Evolutionary conservation across 2,888 invertebrate species (phyloP).

Genomic region (Diloba caeruleocephala): DNA sequence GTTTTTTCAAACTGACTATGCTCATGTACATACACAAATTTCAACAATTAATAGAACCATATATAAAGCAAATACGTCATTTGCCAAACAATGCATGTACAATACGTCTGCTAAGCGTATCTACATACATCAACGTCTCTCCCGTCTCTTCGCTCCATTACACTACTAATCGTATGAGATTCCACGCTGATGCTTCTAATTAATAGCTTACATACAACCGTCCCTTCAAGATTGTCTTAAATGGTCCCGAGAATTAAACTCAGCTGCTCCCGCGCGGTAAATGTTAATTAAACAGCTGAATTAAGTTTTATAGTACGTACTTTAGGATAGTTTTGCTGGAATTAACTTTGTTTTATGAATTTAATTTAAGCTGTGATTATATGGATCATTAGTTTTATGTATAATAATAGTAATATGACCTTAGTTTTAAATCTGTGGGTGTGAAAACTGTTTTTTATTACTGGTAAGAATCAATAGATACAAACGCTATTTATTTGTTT

Average conservation of each 20-base stretch:
- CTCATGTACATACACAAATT: too few relatives aligned
- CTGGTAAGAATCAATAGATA: too few relatives aligned
- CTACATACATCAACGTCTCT: constrained; percentile 78
- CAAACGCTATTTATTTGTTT: too few relatives aligned
- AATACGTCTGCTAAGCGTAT: constrained; percentile 34
- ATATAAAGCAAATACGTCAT: constrained; percentile 35
- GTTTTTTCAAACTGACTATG: too few relatives aligned
- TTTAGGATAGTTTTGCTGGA: constrained; percentile 37
- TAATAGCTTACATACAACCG: constrained; percentile 72
- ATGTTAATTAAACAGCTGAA: constrained; percentile 53
- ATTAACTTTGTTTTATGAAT: constrained; percentile 13
- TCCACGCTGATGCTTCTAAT: constrained; percentile 80
- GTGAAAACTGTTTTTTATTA: too few relatives aligned
- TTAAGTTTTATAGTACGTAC: constrained; percentile 48
- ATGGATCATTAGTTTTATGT: not conserved
- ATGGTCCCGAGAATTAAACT: constrained; percentile 62
- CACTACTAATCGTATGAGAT: constrained; percentile 83
- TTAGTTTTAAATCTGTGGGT: not conserved
- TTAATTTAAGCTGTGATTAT: constrained; percentile 4
- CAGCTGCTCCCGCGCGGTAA: constrained; percentile 46
- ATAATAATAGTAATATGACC: too few relatives aligned
- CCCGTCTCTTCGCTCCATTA: constrained; percentile 74
- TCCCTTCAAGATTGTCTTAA: constrained; percentile 66
- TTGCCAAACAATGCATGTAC: constrained; percentile 44
- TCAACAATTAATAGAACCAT: too few relatives aligned